Percentiles rank a stretch among this genome's conserved stretches.
These are phyloP conservation scores for Myocastor coypus DNA, from an alignment of 2,113 vertebrate species.

Conservation along the genomic window DNA sequence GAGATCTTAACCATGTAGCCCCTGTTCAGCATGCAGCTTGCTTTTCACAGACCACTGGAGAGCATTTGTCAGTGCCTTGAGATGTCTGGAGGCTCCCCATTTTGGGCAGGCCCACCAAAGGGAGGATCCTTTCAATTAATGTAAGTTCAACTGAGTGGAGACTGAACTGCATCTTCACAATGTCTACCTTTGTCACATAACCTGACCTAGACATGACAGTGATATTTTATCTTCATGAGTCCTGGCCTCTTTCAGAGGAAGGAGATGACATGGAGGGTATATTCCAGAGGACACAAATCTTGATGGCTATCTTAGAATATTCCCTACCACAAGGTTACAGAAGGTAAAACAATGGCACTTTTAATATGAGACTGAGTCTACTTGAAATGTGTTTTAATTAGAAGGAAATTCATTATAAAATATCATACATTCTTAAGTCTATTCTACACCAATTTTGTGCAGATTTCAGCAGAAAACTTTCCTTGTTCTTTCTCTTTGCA, in stretches of 20 bases:
- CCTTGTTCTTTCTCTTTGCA: neutral
- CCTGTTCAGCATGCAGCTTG: neutral
- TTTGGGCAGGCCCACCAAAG: neutral
- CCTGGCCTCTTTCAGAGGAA: neutral
- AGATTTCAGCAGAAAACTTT: neutral
- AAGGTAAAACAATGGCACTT: neutral
- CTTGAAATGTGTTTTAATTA: constrained; percentile 41
- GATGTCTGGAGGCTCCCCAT: neutral
- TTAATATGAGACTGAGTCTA: constrained; percentile 18
- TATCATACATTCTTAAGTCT: neutral
- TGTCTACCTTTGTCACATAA: neutral
- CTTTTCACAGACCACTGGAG: neutral
- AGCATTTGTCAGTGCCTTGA: neutral
- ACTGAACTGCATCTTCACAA: neutral
- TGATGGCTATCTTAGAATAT: neutral
- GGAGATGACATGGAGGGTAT: neutral
- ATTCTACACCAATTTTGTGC: neutral
- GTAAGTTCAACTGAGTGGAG: neutral
- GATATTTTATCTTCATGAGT: neutral
- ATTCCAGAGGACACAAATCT: neutral
- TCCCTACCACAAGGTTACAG: neutral
- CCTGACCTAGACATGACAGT: neutral
- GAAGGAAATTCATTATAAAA: constrained; percentile 46
- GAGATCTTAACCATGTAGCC: neutral
- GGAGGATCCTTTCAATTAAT: neutral